Base-by-base conservation (phyloP, 2,888 invertebrate genomes). In the Exocentrus adspersus region DNA sequence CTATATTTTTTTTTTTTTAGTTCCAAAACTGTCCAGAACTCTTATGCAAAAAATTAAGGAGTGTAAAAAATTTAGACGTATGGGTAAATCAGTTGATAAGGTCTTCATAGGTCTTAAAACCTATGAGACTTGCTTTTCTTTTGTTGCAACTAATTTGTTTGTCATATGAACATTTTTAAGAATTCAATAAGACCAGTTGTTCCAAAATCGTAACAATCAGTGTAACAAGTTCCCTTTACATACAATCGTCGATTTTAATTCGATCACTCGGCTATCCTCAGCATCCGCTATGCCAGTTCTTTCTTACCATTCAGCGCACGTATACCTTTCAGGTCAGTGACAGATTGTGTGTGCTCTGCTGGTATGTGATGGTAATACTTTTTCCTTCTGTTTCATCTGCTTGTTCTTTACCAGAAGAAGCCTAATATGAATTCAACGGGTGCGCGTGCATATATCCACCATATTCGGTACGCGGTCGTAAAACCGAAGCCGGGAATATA, bases 291-390 rank as follows among this genome's bases (percentile, higher is more conserved):
- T 41, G 19, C 28, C 28, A 12, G 3, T 28, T 30, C 53, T 65
- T 66, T 41, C n/a, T n/a, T n/a, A n/a, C 57, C 28, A 78, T 77
- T 75, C 78, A 62, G 59, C 65, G 61, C 78, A 77, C 78, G 78
- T 77, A 74, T 70, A 65, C 67, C 69, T 77, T 75, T 78, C 77
- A 73, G 78, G 78, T 78, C 78, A 78, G 70, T 78, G 78, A 78
- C 78, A 78, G 78, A 78, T 78, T 78, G 77, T 75, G 73, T 70
- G 76, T 74, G 75, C 76, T 74, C 74, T 74, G 76, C 69, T 73
- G 77, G 76, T 74, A 76, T 77, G 77, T 76, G 74, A 72, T 71
- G 71, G 72, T 70, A 71, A 74, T 70, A 71, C 72, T 76, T 76
- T 75, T 75, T 74, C 72, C 71, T 62, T 46, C 52, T 41, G 64